These are phyloP conservation scores for Pogoniulus pusillus DNA, from an alignment of 2,797 vertebrate genomes.

Conservation along the genomic window DNA sequence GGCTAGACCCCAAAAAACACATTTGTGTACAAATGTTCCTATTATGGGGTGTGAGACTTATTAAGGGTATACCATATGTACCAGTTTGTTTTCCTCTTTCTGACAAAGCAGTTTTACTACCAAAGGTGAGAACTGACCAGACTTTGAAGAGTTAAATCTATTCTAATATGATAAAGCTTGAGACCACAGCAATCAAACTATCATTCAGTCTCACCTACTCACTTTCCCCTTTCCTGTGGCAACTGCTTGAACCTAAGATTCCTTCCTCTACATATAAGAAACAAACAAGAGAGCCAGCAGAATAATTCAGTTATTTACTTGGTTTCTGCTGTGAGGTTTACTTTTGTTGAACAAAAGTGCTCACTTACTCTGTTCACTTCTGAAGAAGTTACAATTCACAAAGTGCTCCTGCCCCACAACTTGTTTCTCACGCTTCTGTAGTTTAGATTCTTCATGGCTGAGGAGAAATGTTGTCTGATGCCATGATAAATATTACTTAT, in stretches of 20 bases:
- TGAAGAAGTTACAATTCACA: background rate
- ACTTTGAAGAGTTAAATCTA: constrained; percentile 75
- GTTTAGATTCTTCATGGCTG: background rate
- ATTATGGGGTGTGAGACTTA: constrained; percentile 76
- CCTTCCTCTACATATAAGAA: constrained; percentile 5
- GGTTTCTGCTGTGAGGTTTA: background rate
- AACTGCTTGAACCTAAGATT: constrained; percentile 44
- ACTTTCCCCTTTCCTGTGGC: constrained; percentile 37
- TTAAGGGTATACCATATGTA: constrained; percentile 74
- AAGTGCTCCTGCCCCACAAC: background rate
- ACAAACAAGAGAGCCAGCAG: constrained; percentile 3
- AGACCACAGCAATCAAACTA: constrained; percentile 59
- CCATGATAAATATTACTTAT: background rate
- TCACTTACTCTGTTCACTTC: background rate
- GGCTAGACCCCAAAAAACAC: constrained; percentile 74
- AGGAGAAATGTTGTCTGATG: background rate
- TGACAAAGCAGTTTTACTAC: constrained; percentile 53
- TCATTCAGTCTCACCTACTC: constrained; percentile 50
- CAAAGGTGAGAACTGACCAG: constrained; percentile 57
- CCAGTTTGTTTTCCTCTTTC: constrained; percentile 5
- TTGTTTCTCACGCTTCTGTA: background rate
- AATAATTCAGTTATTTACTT: background rate
- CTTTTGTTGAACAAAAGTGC: background rate
- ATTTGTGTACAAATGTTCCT: constrained; percentile 78
- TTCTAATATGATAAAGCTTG: constrained; percentile 68